These are phyloP conservation scores for Ondatra zibethicus DNA, from an alignment of 2,113 vertebrate species.

Conservation along the genomic window DNA sequence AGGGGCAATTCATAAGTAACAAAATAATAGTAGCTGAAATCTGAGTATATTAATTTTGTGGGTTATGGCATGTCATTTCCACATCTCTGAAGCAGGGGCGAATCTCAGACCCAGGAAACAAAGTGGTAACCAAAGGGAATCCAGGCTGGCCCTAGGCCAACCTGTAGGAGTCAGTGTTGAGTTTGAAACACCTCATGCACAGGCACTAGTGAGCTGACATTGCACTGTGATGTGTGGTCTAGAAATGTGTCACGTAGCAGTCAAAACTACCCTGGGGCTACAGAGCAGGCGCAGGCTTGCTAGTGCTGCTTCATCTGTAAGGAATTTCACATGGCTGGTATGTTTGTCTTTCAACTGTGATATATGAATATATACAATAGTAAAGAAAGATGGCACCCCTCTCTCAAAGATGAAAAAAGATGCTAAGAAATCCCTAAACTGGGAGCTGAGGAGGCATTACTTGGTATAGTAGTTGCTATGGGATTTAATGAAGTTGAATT, in stretches of 20 bases:
- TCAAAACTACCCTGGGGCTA: not conserved
- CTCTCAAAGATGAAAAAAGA: not conserved
- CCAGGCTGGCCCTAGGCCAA: fast-evolving
- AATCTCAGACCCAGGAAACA: not conserved
- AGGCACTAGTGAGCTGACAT: not conserved
- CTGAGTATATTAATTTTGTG: not conserved
- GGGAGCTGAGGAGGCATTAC: not conserved
- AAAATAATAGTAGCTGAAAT: not conserved
- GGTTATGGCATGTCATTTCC: not conserved
- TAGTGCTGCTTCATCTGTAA: not conserved
- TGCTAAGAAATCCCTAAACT: not conserved
- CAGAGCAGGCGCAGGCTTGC: not conserved
- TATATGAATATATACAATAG: not conserved
- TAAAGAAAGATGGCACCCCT: not conserved
- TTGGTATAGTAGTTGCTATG: not conserved
- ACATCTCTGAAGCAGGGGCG: no score
- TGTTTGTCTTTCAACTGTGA: not conserved
- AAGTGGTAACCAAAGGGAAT: not conserved
- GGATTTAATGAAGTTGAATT: not conserved
- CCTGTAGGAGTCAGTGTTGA: no score
- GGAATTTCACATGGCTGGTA: not conserved
- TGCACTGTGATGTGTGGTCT: not conserved
- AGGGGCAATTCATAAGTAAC: not conserved
- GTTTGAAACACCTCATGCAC: no score
- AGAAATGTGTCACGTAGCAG: not conserved